Percentiles rank a stretch among this genome's conserved stretches.
These are phyloP conservation scores for Aphodius granarius DNA, from an alignment of 2,888 invertebrate genomes.

Conservation along the genomic window DNA sequence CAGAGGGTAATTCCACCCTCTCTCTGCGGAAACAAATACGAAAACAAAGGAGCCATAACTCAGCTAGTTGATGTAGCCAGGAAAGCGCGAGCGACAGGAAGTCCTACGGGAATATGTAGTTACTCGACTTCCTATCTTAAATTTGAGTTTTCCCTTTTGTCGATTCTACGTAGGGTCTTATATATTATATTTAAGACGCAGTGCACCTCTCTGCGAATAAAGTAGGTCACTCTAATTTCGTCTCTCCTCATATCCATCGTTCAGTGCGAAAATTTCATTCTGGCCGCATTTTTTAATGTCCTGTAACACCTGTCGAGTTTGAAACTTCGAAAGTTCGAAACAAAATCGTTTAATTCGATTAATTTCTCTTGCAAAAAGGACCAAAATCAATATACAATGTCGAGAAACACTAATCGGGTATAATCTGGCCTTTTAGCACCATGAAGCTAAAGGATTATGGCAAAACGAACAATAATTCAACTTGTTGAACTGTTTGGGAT, in stretches of 20 bases:
- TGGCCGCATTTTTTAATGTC: no score
- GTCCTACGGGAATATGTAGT: neutral
- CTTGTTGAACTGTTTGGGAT: neutral
- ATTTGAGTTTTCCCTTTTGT: neutral
- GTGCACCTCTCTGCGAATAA: neutral
- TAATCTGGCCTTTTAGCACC: neutral
- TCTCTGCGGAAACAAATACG: neutral
- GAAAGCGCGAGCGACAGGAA: neutral
- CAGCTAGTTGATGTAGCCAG: neutral
- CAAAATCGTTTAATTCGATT: neutral
- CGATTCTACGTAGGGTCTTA: neutral
- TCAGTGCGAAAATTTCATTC: no score
- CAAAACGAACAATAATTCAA: neutral
- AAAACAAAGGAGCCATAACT: neutral
- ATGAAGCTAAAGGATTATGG: neutral
- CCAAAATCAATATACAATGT: neutral
- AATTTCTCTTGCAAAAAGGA: neutral
- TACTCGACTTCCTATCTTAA: neutral
- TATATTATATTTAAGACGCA: neutral
- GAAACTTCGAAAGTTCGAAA: neutral
- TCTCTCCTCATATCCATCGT: no score
- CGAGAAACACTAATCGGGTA: neutral
- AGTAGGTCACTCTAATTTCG: neutral
- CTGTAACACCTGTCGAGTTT: neutral
- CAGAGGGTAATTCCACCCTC: no score